Percentiles rank a stretch among this genome's conserved stretches.
Evolutionary conservation across 2,797 vertebrate genomes (phyloP).

Genomic region (Sylvilagus floridanus): DNA sequence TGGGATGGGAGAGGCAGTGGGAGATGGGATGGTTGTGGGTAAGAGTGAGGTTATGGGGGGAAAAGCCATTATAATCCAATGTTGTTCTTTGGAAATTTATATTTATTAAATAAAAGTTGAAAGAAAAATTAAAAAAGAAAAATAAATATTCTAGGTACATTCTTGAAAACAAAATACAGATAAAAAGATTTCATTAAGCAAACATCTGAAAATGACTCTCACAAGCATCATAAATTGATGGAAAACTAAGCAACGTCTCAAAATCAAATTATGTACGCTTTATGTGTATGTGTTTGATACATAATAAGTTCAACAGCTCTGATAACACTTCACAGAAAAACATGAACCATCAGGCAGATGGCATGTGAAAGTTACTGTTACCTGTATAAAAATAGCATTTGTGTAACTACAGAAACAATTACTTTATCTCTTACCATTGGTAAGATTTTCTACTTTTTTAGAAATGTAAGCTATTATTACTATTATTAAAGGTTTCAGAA

Average conservation of each 20-base stretch:
- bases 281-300: conserved; percentile 80
- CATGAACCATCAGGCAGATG: conserved; percentile 84
- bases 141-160: conserved; percentile 74
- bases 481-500: conserved; percentile 49
- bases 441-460: conserved; percentile 39
- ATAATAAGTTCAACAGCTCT: conserved; percentile 84
- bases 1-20: too few relatives aligned
- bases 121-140: too few relatives aligned
- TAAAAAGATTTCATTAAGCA: conserved; percentile 80
- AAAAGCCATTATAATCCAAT: too few relatives aligned
- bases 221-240: conserved; percentile 80
- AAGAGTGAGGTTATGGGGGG: too few relatives aligned
- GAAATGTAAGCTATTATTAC: conserved; percentile 25
- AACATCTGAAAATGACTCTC: conserved; percentile 81
- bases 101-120: too few relatives aligned
- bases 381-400: conserved; percentile 65
- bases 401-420: conserved; percentile 43
- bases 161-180: conserved; percentile 78
- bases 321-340: conserved; percentile 86
- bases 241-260: conserved; percentile 83
- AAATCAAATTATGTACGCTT: conserved; percentile 86
- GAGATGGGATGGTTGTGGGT: too few relatives aligned
- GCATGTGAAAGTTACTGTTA: conserved; percentile 78
- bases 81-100: too few relatives aligned
- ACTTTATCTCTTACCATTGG: neutral